These are phyloP conservation scores for Cyclura pinguis DNA, from an alignment of 2,797 vertebrate species.

Conservation along the genomic window DNA sequence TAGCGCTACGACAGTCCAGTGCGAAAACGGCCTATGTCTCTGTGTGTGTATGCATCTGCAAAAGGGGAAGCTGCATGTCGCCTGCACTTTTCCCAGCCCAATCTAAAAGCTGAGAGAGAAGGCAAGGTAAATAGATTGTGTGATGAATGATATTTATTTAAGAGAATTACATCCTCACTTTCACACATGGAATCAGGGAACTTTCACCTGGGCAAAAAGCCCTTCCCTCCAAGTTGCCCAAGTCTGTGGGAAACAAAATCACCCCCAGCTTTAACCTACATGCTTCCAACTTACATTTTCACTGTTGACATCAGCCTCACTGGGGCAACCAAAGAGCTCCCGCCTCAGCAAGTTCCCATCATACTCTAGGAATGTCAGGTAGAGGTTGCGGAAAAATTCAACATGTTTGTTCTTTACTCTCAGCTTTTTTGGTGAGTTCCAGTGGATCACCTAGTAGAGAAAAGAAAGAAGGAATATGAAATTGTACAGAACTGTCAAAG, in stretches of 20 bases:
- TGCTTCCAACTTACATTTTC: conserved; percentile 87
- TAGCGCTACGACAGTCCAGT: no score
- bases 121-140: background rate
- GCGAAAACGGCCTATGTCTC: no score
- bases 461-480: conserved; percentile 35
- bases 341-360: conserved; percentile 94
- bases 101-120: background rate
- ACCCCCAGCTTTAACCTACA: rapidly evolving
- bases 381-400: conserved; percentile 97
- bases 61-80: no score
- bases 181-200: background rate
- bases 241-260: background rate
- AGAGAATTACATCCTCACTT: no score
- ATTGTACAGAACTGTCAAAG: conserved; percentile 43
- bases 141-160: background rate
- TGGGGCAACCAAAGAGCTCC: conserved; percentile 96
- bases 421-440: conserved; percentile 98
- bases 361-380: conserved; percentile 96
- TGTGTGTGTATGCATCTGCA: no score
- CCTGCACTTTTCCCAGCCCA: background rate
- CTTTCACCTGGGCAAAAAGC: conserved; percentile 19
- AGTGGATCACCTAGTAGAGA: conserved; percentile 93
- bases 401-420: conserved; percentile 98
- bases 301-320: conserved; percentile 93
- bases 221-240: background rate